Conservation (phyloP, 1,140 invertebrate genomes). For the Telenomus remus region DNA sequence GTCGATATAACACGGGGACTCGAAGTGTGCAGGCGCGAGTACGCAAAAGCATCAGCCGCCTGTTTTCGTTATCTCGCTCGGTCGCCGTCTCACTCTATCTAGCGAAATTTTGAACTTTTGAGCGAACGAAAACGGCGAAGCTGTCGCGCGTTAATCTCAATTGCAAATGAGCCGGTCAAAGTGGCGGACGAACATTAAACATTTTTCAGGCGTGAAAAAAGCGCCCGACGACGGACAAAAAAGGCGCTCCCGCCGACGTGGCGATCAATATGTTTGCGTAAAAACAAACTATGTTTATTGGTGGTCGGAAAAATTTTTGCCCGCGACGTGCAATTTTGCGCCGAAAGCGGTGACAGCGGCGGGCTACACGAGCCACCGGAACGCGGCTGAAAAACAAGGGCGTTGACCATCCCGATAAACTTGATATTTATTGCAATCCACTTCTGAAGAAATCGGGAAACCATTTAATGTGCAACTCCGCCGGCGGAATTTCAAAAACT, state of each 20-base stretch:
- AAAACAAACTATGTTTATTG: slow-evolving; percentile 40
- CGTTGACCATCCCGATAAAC: slow-evolving; percentile 21
- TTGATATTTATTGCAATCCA: background rate
- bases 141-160: background rate
- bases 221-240: too few species aligned
- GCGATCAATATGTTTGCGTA: slow-evolving; percentile 39
- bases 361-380: too few species aligned
- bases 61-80: slow-evolving; percentile 24
- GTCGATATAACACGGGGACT: slow-evolving; percentile 51
- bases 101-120: background rate
- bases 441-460: slow-evolving; percentile 10
- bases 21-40: slow-evolving; percentile 34
- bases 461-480: slow-evolving; percentile 11
- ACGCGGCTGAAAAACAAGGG: slow-evolving; percentile 19
- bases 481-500: slow-evolving; percentile 9
- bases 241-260: background rate
- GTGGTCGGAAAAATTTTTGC: slow-evolving; percentile 16
- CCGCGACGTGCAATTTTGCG: slow-evolving; percentile 16
- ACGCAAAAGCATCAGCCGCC: slow-evolving; percentile 39
- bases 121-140: slow-evolving; percentile 7
- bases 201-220: background rate
- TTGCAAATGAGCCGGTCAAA: slow-evolving; percentile 1
- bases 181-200: slow-evolving; percentile 15
- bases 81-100: slow-evolving; percentile 1
- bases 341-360: slow-evolving; percentile 1